Conservation (phyloP, 2,888 invertebrate genomes). For the Platerodrilus igneus region DNA sequence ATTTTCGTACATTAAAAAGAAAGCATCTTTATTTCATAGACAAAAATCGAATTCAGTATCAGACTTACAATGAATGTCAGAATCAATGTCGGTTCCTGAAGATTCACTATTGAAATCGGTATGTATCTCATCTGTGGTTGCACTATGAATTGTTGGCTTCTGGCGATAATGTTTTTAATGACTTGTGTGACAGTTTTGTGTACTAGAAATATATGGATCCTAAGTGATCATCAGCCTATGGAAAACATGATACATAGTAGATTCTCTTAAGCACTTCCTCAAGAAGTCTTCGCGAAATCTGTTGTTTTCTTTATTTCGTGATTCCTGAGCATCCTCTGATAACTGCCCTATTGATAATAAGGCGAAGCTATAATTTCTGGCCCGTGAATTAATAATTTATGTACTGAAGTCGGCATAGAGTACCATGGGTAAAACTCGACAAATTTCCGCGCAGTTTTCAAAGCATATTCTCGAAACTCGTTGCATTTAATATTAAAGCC, state of each 20-base stretch:
- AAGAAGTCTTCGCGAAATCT: conserved; percentile 6
- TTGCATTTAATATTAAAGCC: conserved; percentile 10
- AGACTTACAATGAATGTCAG: too few species aligned
- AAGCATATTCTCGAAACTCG: conserved; percentile 8
- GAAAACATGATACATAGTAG: conserved; percentile 11
- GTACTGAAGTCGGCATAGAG: conserved; percentile 25
- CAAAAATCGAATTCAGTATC: too few species aligned
- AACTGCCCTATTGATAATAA: conserved; percentile 19
- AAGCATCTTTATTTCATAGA: too few species aligned
- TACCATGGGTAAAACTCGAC: conserved; percentile 25
- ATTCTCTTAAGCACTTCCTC: conserved; percentile 6
- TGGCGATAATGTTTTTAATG: too few species aligned
- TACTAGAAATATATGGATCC: conserved; percentile 14
- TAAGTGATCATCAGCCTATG: conserved; percentile 13
- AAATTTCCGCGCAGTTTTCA: conserved; percentile 10
- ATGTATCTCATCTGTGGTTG: too few species aligned
- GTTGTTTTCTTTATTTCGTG: conserved; percentile 19
- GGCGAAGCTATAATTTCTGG: conserved; percentile 14
- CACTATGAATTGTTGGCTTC: too few species aligned
- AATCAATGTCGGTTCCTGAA: too few species aligned
- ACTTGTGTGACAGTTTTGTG: too few species aligned
- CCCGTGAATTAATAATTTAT: conserved; percentile 28
- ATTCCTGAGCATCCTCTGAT: conserved; percentile 25
- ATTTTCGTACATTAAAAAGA: too few species aligned
- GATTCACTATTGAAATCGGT: too few species aligned